These are phyloP conservation scores for Gallinago jamesoni DNA, from an alignment of 2,113 vertebrate species.

Conservation along the genomic window DNA sequence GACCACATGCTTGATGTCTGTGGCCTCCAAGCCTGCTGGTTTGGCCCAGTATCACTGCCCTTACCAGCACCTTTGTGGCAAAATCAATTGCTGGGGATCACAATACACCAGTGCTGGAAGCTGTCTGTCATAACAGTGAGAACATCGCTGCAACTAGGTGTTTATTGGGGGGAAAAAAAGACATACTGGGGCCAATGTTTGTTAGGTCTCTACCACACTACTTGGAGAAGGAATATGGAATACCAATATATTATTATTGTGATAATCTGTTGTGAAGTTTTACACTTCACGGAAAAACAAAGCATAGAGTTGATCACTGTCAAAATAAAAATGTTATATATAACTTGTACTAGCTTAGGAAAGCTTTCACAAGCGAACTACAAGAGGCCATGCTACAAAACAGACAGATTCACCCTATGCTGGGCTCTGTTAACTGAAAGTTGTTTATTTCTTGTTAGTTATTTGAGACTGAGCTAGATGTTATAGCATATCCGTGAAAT, in stretches of 20 bases:
- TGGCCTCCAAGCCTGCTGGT: not conserved
- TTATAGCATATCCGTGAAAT: not conserved
- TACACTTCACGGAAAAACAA: not conserved
- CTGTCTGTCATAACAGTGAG: not conserved
- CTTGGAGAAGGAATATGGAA: not conserved
- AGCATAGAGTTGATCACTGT: not conserved
- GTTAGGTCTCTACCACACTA: not conserved
- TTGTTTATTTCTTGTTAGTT: not conserved
- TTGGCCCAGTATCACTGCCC: not conserved
- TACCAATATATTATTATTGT: not conserved
- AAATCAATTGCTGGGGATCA: not conserved
- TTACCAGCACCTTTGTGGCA: accelerated
- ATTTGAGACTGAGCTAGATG: not conserved
- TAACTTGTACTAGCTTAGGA: not conserved
- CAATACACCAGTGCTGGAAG: not conserved
- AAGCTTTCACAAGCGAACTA: not conserved
- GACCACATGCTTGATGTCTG: not conserved
- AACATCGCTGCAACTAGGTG: not conserved
- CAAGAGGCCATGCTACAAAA: not conserved
- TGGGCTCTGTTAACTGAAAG: not conserved
- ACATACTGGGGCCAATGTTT: not conserved
- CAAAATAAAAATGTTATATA: not conserved
- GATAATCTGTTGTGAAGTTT: not conserved
- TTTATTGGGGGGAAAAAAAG: not conserved
- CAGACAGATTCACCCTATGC: not conserved